Percentiles rank a stretch among this genome's conserved stretches.
Evolutionary conservation across 2,797 vertebrate genomes (phyloP).

Genomic region (Lerista edwardsae): DNA sequence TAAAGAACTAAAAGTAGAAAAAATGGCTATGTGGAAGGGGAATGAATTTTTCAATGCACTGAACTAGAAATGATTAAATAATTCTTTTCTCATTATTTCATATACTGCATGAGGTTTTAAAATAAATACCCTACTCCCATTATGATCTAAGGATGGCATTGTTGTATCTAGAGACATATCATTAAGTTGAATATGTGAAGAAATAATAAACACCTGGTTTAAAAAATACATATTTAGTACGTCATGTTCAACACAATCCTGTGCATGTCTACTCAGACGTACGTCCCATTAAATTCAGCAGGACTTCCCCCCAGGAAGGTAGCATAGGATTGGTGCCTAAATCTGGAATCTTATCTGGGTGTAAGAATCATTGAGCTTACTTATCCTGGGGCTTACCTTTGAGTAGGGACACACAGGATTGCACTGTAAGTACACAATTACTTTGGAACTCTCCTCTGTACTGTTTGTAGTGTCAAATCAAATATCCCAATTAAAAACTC

Average conservation of each 20-base stretch:
- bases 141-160: background rate
- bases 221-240: no score
- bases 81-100: background rate
- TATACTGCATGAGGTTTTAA: background rate
- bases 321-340: no score
- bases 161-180: background rate
- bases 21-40: constrained; percentile 20
- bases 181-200: background rate
- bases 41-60: background rate
- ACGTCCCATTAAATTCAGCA: background rate
- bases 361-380: no score
- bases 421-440: no score
- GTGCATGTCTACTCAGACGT: background rate
- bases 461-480: background rate
- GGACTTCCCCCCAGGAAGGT: no score
- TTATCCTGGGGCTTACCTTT: no score
- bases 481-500: background rate
- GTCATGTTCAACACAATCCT: background rate
- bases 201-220: no score
- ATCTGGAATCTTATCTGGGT: no score
- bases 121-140: background rate
- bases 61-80: background rate
- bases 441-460: background rate
- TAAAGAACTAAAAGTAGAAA: background rate
- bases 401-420: no score